A percentile compares a stretch with the other conserved stretches of the same genome.
Conservation (phyloP, 1,140 invertebrate species). For the Caenorhabditis tropicalis region DNA sequence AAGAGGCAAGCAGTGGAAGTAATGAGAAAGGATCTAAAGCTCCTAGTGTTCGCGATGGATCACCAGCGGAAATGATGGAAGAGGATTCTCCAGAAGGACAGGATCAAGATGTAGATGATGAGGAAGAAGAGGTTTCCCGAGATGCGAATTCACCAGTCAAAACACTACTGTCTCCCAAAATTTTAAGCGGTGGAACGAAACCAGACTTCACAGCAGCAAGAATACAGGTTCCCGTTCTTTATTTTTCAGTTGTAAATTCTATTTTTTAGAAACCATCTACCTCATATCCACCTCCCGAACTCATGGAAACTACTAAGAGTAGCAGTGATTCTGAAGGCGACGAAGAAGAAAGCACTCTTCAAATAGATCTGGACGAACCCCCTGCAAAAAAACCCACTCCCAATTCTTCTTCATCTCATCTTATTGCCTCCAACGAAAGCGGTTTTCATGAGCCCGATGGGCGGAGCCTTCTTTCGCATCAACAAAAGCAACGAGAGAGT, state of each 20-base stretch:
- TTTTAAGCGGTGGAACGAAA: not conserved
- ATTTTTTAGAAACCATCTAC: not conserved
- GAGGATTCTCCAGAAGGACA: constrained; percentile 17
- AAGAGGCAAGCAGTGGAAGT: not conserved
- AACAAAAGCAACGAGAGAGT: not conserved
- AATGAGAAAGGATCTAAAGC: not conserved
- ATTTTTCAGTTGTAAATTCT: not conserved
- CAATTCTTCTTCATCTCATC: constrained; percentile 3
- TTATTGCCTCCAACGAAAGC: not conserved
- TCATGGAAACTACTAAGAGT: not conserved
- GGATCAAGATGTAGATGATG: constrained; percentile 24
- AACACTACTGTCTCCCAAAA: not conserved
- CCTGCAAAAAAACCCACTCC: constrained; percentile 16
- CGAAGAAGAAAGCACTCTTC: not conserved
- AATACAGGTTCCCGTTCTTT: not conserved
- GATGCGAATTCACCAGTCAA: not conserved
- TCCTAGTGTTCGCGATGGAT: not conserved
- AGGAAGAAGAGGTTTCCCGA: not conserved
- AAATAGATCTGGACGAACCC: not conserved
- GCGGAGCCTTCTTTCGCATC: not conserved
- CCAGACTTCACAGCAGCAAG: not conserved
- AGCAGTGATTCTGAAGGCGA: not conserved
- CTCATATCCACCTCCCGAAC: not conserved
- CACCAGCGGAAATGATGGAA: not conserved
- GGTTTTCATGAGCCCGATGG: not conserved